Evolutionary conservation across 1,140 invertebrate genomes (phyloP).

Genomic region (Penaeus indicus): DNA sequence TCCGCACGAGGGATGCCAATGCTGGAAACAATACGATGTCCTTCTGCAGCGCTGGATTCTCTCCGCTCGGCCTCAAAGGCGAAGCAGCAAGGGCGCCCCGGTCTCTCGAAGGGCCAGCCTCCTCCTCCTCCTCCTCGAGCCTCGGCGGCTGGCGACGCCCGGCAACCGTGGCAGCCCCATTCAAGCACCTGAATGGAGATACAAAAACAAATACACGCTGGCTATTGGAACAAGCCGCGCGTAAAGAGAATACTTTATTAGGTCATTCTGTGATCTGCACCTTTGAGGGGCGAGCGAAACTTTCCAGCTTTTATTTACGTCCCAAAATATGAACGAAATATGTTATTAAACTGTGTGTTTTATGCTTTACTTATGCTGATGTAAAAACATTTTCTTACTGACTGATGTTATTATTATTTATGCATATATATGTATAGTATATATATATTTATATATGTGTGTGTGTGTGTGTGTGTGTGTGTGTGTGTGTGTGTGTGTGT

Average conservation of each 20-base stretch:
- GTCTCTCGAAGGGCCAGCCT: too few relatives aligned
- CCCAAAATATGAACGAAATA: not conserved
- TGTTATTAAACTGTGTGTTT: too few relatives aligned
- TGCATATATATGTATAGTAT: too few relatives aligned
- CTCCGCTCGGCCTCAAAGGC: too few relatives aligned
- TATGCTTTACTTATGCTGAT: too few relatives aligned
- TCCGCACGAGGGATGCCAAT: not conserved
- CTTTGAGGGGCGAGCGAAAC: conserved; percentile 45
- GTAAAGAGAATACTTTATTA: conserved; percentile 60
- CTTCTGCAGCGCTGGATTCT: too few relatives aligned
- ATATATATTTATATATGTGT: too few relatives aligned
- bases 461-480: too few relatives aligned
- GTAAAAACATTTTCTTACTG: too few relatives aligned
- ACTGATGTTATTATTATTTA: too few relatives aligned
- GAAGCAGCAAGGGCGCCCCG: too few relatives aligned
- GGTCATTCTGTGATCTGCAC: conserved; percentile 61
- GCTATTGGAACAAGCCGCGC: conserved; percentile 61
- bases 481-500: too few relatives aligned
- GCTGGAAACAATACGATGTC: not conserved
- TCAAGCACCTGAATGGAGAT: conserved; percentile 54
- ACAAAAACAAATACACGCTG: conserved; percentile 62
- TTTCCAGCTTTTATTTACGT: conserved; percentile 12
- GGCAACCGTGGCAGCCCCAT: conserved; percentile 20
- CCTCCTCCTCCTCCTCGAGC: not conserved
- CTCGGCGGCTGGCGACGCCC: not conserved